Evolutionary conservation across 2,888 invertebrate genomes (phyloP), one percentile per base, ranked within the genome.

Genomic region (Chaetogeoica ovagalla): DNA sequence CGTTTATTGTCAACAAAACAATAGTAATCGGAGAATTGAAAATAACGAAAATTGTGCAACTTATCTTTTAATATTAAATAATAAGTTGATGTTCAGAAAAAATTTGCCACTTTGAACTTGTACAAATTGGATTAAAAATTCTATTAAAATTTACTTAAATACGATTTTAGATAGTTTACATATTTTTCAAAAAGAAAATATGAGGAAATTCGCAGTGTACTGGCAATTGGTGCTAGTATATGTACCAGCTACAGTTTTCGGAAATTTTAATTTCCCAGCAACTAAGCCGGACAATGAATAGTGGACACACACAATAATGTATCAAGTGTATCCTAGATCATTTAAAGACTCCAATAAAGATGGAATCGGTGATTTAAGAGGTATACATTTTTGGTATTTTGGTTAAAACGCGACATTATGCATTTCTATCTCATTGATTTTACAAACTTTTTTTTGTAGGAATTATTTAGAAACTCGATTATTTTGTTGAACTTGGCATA

Each of bases 271-370:
- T 59, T 66, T 11, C 6, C 9, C 5, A 4, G 63, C 13, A 0
- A n/a, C 23, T 0, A 57, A 43, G 1, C 19, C 39, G 13, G 66
- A 2, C 8, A 15, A 57, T 8, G 91, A 94, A 84, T 97, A 97
- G 97, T 96, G 94, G 92, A 89, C 94, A 85, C 91, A 90, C 72
- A 90, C 91, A 59, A 89, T 91, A 9, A 89, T 95, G 72, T 97
- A 97, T 87, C 94, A 96, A 87, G 91, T 95, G 81, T 94, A 94
- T 86, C 93, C 94, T 0, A 88, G 93, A 79, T 94, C 95, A 0
- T 96, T 94, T 87, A 91, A 91, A 86, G 97, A 97, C 86, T 91
- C 91, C 21, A 88, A 94, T 86, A 91, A 91, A 0, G 93, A 95
- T 86, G 96, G 96, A n/a, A 89, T 92, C 23, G 97, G 96, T 0